These are phyloP conservation scores for Charadrius vociferus DNA, from an alignment of 2,113 vertebrate genomes.

Conservation along the genomic window DNA sequence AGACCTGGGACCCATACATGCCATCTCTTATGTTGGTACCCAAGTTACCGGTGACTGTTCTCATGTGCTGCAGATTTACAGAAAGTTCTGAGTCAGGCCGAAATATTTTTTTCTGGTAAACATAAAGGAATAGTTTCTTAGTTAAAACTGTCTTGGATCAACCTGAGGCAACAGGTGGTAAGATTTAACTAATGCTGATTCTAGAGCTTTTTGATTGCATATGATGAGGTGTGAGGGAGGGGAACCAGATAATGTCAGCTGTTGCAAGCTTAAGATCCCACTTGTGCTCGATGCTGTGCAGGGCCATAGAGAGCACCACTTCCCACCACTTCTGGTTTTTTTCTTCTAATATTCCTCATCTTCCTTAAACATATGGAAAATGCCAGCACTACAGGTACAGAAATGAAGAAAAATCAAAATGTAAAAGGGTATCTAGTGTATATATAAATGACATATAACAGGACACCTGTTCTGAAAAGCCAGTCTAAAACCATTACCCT, in stretches of 20 bases:
- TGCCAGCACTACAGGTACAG: not conserved
- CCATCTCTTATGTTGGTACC: fast-evolving
- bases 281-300: not conserved
- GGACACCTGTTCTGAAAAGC: not conserved
- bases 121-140: not conserved
- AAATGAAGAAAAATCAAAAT: not conserved
- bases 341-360: not conserved
- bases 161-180: not conserved
- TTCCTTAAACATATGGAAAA: not conserved
- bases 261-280: not conserved
- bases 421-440: not conserved
- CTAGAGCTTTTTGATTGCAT: not conserved
- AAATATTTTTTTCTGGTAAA: not conserved
- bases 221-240: not conserved
- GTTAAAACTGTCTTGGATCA: not conserved
- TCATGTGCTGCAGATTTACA: not conserved
- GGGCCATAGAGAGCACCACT: not conserved
- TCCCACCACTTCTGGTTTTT: not conserved
- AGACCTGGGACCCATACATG: not conserved
- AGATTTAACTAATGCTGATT: not conserved
- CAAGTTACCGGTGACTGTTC: not conserved
- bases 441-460: not conserved
- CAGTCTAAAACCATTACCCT: not conserved
- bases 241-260: not conserved
- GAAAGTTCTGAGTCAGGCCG: not conserved